Evolutionary conservation across 2,797 vertebrate genomes (phyloP).

Genomic region (Nannoperca australis): DNA sequence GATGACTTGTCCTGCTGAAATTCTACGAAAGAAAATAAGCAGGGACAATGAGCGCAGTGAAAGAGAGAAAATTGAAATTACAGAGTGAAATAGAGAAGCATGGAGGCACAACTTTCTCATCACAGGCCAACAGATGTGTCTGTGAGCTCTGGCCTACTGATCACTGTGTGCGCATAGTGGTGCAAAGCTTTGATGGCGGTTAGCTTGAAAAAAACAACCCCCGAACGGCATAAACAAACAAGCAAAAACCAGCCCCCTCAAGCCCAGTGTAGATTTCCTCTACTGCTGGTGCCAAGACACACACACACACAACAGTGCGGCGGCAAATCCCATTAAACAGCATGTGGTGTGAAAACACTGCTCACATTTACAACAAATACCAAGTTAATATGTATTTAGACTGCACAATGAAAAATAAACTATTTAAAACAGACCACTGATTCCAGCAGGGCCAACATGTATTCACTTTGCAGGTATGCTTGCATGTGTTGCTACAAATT

Average conservation of each 20-base stretch:
- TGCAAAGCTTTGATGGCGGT: slow-evolving; percentile 62
- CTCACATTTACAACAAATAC: slow-evolving; percentile 71
- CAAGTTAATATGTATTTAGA: slow-evolving; percentile 65
- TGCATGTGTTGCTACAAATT: slow-evolving; percentile 14
- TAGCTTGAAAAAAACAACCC: slow-evolving; percentile 36
- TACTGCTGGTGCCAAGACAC: slow-evolving; percentile 72
- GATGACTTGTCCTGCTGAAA: slow-evolving; percentile 36
- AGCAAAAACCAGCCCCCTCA: slow-evolving; percentile 61
- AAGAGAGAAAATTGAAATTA: slow-evolving; percentile 53
- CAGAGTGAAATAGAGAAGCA: slow-evolving; percentile 37
- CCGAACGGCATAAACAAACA: slow-evolving; percentile 66
- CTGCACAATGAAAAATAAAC: slow-evolving; percentile 52
- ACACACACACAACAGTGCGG: slow-evolving; percentile 68
- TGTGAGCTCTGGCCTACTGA: slow-evolving; percentile 59
- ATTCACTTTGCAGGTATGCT: slow-evolving; percentile 26
- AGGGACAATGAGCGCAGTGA: background rate
- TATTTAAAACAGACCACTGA: slow-evolving; percentile 42
- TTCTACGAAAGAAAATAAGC: slow-evolving; percentile 43
- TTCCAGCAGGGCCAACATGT: slow-evolving; percentile 25
- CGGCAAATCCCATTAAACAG: slow-evolving; percentile 70
- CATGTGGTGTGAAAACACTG: slow-evolving; percentile 60
- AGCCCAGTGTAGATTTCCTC: slow-evolving; percentile 69
- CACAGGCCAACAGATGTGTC: slow-evolving; percentile 62
- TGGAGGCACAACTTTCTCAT: slow-evolving; percentile 51
- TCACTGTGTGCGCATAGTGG: slow-evolving; percentile 43